Percentiles rank a stretch among this genome's conserved stretches.
Evolutionary conservation across 1,140 invertebrate species (phyloP).

Genomic region (Aphis craccivora): DNA sequence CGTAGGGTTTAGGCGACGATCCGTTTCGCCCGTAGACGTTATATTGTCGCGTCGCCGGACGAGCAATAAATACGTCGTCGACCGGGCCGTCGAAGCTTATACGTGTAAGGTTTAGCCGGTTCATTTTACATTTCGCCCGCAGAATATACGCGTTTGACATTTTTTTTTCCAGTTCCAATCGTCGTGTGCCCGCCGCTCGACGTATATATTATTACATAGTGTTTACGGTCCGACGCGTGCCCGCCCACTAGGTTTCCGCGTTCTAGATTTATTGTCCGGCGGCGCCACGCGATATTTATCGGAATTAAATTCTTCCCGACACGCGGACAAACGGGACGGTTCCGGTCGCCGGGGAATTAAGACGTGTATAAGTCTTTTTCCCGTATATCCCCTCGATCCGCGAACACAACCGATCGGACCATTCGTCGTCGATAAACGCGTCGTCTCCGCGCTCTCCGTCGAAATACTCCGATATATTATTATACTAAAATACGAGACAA

Average conservation of each 20-base stretch:
- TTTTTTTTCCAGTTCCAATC: slow-evolving; percentile 21
- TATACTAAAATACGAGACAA: not conserved
- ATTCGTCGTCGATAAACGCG: slow-evolving; percentile 18
- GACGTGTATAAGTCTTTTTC: slow-evolving; percentile 9
- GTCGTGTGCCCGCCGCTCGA: not conserved
- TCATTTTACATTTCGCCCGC: slow-evolving; percentile 4
- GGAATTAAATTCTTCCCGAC: slow-evolving; percentile 53
- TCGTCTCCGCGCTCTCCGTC: not conserved
- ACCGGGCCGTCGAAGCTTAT: not conserved
- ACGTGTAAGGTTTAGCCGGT: not conserved
- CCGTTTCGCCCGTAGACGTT: slow-evolving; percentile 17
- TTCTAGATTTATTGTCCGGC: slow-evolving; percentile 24
- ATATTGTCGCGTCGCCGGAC: not conserved
- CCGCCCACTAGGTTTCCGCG: slow-evolving; percentile 17
- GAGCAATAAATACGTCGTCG: slow-evolving; percentile 42
- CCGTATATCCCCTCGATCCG: not conserved
- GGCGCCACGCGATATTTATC: slow-evolving; percentile 43
- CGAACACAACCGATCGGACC: not conserved
- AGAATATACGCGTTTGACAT: not conserved
- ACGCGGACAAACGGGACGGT: slow-evolving; percentile 36
- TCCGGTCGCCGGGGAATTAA: slow-evolving; percentile 22
- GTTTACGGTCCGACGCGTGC: not conserved
- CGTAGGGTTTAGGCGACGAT: not conserved
- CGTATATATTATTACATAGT: slow-evolving; percentile 10
- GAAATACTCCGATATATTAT: slow-evolving; percentile 30